Evolutionary conservation across 1,140 invertebrate genomes (phyloP), one percentile per base, ranked within the genome.

Genomic region (Ditylenchus dipsaci): DNA sequence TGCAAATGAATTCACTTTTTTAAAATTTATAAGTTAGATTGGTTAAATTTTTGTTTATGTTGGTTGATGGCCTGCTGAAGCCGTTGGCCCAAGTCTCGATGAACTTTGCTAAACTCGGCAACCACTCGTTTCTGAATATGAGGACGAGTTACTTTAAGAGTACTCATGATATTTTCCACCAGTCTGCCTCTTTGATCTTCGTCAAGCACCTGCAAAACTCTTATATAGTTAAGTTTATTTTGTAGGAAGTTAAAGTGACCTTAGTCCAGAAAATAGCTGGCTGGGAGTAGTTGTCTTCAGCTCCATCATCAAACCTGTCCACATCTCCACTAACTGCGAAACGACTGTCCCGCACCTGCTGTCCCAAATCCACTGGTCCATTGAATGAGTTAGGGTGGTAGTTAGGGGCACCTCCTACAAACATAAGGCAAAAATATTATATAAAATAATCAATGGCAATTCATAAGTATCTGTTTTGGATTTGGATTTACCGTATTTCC

Each of bases 351-450:
- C 77, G 19, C 0, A 53, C 42, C 19, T 67, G 42, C 8, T 67
- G 60, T 19, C 63, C 67, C 9, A 74, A 69, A 5, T 68, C 60
- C 47, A 81, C 72, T 0, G 92, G 91, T 0, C 92, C 93, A 69
- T 85, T 85, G 84, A 96, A 97, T 69, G 92, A 95, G 84, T 97
- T 97, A 0, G 95, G 95, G 86, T 88, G 94, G 83, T 96, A 97
- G 84, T 95, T 95, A 0, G 94, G 94, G 17, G 90, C 89, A 43
- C 89, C 90, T 49, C 76, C 62, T 61, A 17, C 17, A 65, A 61
- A 61, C 7, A 66, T 27, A 59, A n/a, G 3, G 17, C 57, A 57
- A 62, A 65, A 65, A 58, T 3, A 29, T 19, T n/a, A 13, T 56
- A n/a, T n/a, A n/a, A n/a, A n/a, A n/a, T 19, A 15, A 60, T n/a